Percentiles rank a stretch among this genome's conserved stretches.
phyloP scores from a whole-genome alignment of 2,888 invertebrate species.

The Meiosimyza platycephala region DNA sequence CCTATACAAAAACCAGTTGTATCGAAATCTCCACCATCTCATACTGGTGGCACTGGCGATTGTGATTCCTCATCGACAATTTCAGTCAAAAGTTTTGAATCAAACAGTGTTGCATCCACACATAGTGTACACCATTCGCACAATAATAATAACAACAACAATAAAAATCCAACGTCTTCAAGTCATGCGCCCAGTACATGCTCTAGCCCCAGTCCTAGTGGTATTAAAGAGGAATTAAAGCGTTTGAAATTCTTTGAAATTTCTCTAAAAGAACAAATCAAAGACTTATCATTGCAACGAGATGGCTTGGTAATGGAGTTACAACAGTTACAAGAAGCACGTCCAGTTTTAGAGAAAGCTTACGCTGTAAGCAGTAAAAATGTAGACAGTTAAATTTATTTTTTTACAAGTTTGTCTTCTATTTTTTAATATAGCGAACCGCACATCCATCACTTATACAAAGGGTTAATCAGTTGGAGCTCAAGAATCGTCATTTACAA shows the following conservation, averaged over 20 bases:
- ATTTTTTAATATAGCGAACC: conserved; percentile 56
- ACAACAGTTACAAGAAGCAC: conserved; percentile 67
- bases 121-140: conserved; percentile 51
- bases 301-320: conserved; percentile 68
- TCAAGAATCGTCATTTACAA: conserved; percentile 74
- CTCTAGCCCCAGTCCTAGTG: conserved; percentile 55
- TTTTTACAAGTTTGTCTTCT: not conserved
- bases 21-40: conserved; percentile 53
- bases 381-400: no score
- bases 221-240: conserved; percentile 64
- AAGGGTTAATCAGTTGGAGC: conserved; percentile 70
- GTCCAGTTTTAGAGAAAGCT: conserved; percentile 66
- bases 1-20: conserved; percentile 61
- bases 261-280: conserved; percentile 65
- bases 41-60: conserved; percentile 54
- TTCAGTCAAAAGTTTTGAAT: conserved; percentile 65
- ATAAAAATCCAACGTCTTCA: conserved; percentile 46
- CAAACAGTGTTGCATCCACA: conserved; percentile 63
- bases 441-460: conserved; percentile 66
- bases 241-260: conserved; percentile 65
- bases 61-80: conserved; percentile 63
- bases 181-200: conserved; percentile 49
- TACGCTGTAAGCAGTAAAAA: conserved; percentile 61
- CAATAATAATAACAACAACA: conserved; percentile 30
- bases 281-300: conserved; percentile 64